These are phyloP conservation scores for Bos indicus DNA, from an alignment of 2,113 vertebrate genomes.

Conservation along the genomic window DNA sequence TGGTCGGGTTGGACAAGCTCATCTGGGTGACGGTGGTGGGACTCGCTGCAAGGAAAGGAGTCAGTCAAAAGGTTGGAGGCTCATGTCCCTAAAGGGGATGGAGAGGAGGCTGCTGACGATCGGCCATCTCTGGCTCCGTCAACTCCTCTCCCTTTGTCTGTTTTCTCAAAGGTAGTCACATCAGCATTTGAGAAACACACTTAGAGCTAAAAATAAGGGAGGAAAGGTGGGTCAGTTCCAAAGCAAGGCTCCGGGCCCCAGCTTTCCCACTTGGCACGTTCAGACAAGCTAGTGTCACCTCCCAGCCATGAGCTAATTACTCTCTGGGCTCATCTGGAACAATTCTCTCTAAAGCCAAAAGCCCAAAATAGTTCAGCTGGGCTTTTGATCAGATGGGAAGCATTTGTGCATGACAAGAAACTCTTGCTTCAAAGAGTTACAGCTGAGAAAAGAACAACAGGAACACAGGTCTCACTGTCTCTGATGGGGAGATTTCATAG, in stretches of 20 bases:
- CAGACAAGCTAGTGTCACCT: slow-evolving; percentile 61
- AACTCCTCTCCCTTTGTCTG: not conserved
- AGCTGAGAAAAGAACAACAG: slow-evolving; percentile 23
- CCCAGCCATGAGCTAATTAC: slow-evolving; percentile 69
- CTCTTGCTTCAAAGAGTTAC: slow-evolving; percentile 40
- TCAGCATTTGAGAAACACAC: slow-evolving; percentile 13
- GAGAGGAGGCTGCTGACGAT: not conserved
- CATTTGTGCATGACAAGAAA: slow-evolving; percentile 52
- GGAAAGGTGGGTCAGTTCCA: slow-evolving; percentile 56
- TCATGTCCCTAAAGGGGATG: not conserved
- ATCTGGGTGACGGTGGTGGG: slow-evolving; percentile 92
- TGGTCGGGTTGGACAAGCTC: slow-evolving; percentile 86
- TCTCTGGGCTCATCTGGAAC: slow-evolving; percentile 58
- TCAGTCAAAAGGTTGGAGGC: not conserved
- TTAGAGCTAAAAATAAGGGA: slow-evolving; percentile 28
- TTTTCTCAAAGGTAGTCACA: slow-evolving; percentile 34
- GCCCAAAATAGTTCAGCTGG: slow-evolving; percentile 52
- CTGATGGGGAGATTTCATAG: not conserved
- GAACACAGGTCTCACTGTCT: not conserved
- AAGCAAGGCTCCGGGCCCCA: slow-evolving; percentile 25
- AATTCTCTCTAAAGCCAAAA: slow-evolving; percentile 54
- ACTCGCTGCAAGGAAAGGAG: slow-evolving; percentile 82
- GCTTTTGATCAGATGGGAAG: slow-evolving; percentile 51
- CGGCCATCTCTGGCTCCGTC: not conserved
- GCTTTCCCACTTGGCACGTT: slow-evolving; percentile 68